phyloP scores from a whole-genome alignment of 1,140 invertebrate species.

The Asbolus verrucosus region DNA sequence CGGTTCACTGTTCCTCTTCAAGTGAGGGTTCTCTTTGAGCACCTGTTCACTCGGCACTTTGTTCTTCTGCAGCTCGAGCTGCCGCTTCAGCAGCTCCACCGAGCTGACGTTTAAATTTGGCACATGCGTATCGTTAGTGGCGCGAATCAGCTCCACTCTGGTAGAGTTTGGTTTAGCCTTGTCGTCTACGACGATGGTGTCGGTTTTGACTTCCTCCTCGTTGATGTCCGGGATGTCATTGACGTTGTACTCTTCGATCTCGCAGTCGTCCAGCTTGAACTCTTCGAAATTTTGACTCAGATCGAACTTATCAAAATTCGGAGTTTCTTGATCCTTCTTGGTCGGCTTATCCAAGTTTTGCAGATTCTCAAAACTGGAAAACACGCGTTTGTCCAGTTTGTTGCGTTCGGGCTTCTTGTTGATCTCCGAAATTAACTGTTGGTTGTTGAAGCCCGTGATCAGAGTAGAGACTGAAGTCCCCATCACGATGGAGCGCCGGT shows the following conservation, averaged over 20 bases:
- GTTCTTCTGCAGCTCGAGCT: constrained; percentile 55
- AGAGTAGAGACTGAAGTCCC: constrained; percentile 72
- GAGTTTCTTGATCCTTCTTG: constrained; percentile 56
- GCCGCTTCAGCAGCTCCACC: constrained; percentile 59
- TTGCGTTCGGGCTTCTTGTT: constrained; percentile 59
- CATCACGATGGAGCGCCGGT: constrained; percentile 63
- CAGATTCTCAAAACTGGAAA: constrained; percentile 63
- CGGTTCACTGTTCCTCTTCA: constrained; percentile 51
- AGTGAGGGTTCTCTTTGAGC: neutral
- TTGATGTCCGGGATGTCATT: constrained; percentile 7
- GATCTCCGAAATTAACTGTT: constrained; percentile 61
- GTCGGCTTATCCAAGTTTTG: constrained; percentile 64
- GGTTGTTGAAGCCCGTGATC: constrained; percentile 71
- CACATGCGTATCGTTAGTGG: constrained; percentile 50
- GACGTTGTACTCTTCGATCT: constrained; percentile 68
- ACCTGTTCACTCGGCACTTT: constrained; percentile 39
- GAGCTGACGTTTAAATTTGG: constrained; percentile 57
- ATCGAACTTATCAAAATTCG: constrained; percentile 70
- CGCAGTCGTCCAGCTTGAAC: constrained; percentile 81
- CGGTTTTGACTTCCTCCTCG: constrained; percentile 52
- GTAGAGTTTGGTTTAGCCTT: constrained; percentile 27
- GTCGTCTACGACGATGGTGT: constrained; percentile 54
- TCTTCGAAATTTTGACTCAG: constrained; percentile 83
- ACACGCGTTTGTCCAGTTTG: constrained; percentile 56
- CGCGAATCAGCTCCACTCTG: constrained; percentile 50